Base-by-base conservation (phyloP, 2,797 vertebrate genomes). In the Lutjanus argentimaculatus region DNA sequence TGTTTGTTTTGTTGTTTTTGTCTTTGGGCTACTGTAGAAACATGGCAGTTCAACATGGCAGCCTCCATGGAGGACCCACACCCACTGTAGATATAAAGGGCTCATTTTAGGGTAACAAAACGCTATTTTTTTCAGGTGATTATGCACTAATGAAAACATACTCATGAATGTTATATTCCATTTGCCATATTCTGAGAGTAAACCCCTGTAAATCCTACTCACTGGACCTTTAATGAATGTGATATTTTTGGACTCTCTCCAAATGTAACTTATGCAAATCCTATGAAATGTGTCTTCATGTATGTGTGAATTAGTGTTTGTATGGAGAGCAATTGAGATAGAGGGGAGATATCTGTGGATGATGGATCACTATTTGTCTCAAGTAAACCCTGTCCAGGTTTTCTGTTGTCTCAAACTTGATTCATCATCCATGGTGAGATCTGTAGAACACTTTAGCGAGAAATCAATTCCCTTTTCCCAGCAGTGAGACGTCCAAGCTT, bases 381-480 rank as follows among this genome's bases (percentile, higher is more conserved):
- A 57, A 80, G 78, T 92, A 88, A 93, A 91, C 83, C 81, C 80
- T 77, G 80, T 88, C 85, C 84, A 87, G 78, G 72, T 91, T 87
- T 90, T 90, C 86, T 89, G 82, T 89, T 85, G 67, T 89, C 91
- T 92, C 83, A 88, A 90, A 93, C 88, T 90, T 77, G 86, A 94
- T 93, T 94, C 87, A 89, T 94, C 84, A 84, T 85, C 83, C 78
- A 77, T 69, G 82, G 87, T 62, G 75, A 91, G 89, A 93, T 94
- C 89, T 84, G 85, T 87, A 80, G 75, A 84, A 82, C 91, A 88
- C 91, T 94, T 94, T 83, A 91, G 92, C 61, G 13, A 90, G 83
- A 93, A 95, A 96, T 96, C 91, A 93, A 95, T 96, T 95, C 93
- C 91, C 84, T 89, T 94, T 92, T 93, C 92, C 89, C 93, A 58